phyloP scores from a whole-genome alignment of 2,888 invertebrate genomes.

The Heliothis peltigera region DNA sequence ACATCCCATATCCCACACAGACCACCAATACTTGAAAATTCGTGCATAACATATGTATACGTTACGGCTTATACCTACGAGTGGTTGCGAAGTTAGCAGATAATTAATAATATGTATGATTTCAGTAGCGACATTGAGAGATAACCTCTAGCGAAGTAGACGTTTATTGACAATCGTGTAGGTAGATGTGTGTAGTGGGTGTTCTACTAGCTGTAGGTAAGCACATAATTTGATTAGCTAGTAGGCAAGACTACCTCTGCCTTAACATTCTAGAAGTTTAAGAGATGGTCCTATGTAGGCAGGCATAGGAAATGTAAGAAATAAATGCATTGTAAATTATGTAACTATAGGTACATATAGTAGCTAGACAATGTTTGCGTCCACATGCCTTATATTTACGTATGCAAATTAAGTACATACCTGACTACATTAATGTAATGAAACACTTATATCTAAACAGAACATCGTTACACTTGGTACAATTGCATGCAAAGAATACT shows the following conservation, averaged over 20 bases:
- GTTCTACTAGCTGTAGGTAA: conserved; percentile 38
- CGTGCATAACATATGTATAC: conserved; percentile 35
- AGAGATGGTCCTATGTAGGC: conserved; percentile 13
- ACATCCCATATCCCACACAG: conserved; percentile 23
- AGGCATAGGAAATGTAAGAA: neutral
- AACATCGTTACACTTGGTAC: conserved; percentile 32
- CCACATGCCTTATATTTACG: conserved; percentile 5
- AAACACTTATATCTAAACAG: conserved; percentile 41
- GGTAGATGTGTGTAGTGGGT: conserved; percentile 50
- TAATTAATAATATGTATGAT: conserved; percentile 31
- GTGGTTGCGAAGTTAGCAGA: conserved; percentile 39
- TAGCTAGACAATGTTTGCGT: conserved; percentile 12
- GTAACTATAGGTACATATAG: neutral
- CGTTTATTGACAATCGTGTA: conserved; percentile 55
- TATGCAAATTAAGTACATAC: conserved; percentile 26
- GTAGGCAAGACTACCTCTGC: conserved; percentile 30
- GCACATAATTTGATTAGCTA: conserved; percentile 49
- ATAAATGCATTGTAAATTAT: neutral
- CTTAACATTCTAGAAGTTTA: conserved; percentile 30
- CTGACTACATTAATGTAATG: conserved; percentile 18
- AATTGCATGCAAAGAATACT: conserved; percentile 48
- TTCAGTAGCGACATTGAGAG: conserved; percentile 56
- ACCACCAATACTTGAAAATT: conserved; percentile 23
- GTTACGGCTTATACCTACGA: conserved; percentile 20
- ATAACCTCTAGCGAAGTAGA: conserved; percentile 56